These are phyloP conservation scores for Rhopalosiphum padi DNA, from an alignment of 1,140 invertebrate species.

Conservation along the genomic window DNA sequence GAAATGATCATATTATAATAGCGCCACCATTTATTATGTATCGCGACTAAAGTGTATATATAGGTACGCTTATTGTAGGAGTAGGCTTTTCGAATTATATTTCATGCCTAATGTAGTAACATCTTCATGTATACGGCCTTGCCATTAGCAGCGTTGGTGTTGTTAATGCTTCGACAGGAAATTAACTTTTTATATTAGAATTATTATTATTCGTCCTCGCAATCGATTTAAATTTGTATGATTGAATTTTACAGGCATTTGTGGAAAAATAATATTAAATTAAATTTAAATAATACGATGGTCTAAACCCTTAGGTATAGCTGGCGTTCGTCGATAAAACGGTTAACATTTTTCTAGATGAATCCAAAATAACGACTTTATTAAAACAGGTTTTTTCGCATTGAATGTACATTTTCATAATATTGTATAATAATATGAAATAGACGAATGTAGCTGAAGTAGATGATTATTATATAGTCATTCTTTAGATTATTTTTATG, in stretches of 20 bases:
- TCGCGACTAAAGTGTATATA: not conserved
- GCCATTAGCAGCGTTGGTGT: not conserved
- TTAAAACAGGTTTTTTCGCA: conserved; percentile 36
- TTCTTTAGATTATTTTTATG: not conserved
- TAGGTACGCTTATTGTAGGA: not conserved
- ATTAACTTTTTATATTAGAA: not conserved
- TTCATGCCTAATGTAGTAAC: not conserved
- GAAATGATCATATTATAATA: not conserved
- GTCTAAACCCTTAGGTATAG: not conserved
- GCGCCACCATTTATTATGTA: not conserved
- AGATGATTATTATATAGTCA: not conserved
- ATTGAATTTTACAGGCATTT: not conserved
- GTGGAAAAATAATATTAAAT: not conserved
- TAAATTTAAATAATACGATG: not conserved
- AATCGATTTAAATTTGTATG: not conserved
- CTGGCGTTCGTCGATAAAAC: not conserved
- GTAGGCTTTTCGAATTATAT: conserved; percentile 13
- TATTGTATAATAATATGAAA: not conserved
- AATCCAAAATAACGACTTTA: not conserved
- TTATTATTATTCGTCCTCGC: not conserved
- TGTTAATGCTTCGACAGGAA: not conserved
- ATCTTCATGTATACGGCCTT: not conserved
- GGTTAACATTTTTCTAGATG: not conserved
- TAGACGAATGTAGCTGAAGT: not conserved
- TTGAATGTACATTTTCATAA: not conserved